These are phyloP conservation scores for Rosalia funebris DNA, from an alignment of 2,888 invertebrate species.

Conservation along the genomic window DNA sequence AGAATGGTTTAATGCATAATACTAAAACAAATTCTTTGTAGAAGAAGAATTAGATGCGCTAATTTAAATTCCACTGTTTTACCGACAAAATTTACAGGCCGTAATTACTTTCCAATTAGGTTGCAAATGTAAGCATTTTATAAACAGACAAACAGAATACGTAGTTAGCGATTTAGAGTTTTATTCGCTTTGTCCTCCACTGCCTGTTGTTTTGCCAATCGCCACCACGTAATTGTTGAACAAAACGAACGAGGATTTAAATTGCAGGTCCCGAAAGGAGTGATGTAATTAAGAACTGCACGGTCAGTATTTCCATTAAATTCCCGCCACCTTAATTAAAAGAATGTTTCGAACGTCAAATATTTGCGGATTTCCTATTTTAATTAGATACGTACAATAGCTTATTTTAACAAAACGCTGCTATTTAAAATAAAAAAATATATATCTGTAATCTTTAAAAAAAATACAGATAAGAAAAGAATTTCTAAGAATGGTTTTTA, in stretches of 20 bases:
- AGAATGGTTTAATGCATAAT: too few species aligned
- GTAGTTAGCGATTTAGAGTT: conserved; percentile 30
- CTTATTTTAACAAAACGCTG: too few species aligned
- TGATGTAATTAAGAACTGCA: conserved; percentile 3
- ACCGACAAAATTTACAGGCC: neutral
- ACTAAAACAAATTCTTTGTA: neutral
- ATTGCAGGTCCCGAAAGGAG: conserved; percentile 8
- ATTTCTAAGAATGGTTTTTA: too few species aligned
- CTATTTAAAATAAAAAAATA: too few species aligned
- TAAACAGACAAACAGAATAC: conserved; percentile 20
- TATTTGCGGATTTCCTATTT: too few species aligned
- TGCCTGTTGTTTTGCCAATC: conserved; percentile 20
- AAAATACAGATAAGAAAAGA: too few species aligned
- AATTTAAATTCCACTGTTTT: neutral
- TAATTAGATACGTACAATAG: too few species aligned
- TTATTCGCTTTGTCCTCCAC: conserved; percentile 29
- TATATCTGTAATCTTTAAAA: too few species aligned
- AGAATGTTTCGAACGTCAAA: too few species aligned
- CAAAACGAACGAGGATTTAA: conserved; percentile 14
- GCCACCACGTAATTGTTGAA: conserved; percentile 10
- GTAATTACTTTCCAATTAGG: conserved; percentile 10
- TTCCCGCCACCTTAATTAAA: too few species aligned
- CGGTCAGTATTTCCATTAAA: conserved; percentile 1
- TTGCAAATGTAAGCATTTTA: conserved; percentile 18
- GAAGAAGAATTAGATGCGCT: neutral